Evolutionary conservation across 2,797 vertebrate species (phyloP).

Genomic region (Manis javanica): DNA sequence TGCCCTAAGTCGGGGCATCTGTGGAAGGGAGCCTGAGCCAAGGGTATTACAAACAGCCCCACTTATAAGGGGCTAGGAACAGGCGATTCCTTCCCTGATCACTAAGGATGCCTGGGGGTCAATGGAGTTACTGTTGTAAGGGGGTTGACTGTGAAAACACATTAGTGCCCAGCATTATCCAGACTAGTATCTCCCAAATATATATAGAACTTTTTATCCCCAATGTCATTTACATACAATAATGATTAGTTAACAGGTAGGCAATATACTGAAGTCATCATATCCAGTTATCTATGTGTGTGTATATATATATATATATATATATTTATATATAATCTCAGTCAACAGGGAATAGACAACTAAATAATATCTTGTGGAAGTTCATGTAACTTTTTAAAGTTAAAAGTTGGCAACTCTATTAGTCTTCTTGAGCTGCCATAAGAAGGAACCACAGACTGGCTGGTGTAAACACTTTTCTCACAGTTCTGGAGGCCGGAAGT

Average conservation of each 20-base stretch:
- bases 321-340: background rate
- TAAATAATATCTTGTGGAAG: background rate
- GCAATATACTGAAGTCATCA: background rate
- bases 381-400: conserved; percentile 16
- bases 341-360: background rate
- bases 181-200: background rate
- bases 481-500: background rate
- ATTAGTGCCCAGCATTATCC: background rate
- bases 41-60: background rate
- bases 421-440: background rate
- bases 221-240: background rate
- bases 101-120: background rate
- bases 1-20: background rate
- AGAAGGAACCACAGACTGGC: background rate
- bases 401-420: background rate
- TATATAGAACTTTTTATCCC: background rate
- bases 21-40: background rate
- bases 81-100: background rate
- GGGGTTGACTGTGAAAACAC: background rate
- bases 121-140: background rate
- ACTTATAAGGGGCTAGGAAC: background rate
- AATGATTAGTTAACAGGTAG: background rate
- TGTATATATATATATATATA: no score
- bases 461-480: background rate
- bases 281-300: background rate